A percentile compares a stretch with the other conserved stretches of the same genome.
Evolutionary conservation across 2,113 vertebrate species (phyloP).

Genomic region (Sus scrofa): T2T-Sscrofa CM000830.6:111526501-111527000

Average conservation of each 20-base stretch:
- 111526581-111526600: neutral
- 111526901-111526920: neutral
- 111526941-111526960: neutral
- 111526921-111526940: conserved; percentile 4
- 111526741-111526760: neutral
- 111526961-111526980: conserved; percentile 16
- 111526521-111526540: neutral
- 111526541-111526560: neutral
- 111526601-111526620: neutral
- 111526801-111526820: neutral
- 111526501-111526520: neutral
- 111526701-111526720: neutral
- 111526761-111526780: neutral
- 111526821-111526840: conserved; percentile 5
- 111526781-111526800: neutral
- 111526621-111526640: neutral
- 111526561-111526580: neutral
- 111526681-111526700: neutral
- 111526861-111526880: neutral
- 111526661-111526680: neutral
- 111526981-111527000: neutral
- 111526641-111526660: neutral
- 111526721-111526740: neutral
- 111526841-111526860: conserved; percentile 38
- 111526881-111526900: conserved; percentile 32